A percentile compares a stretch with the other conserved stretches of the same genome.
Conservation (phyloP, 2,113 vertebrate species). For the Orcinus orca region DNA sequence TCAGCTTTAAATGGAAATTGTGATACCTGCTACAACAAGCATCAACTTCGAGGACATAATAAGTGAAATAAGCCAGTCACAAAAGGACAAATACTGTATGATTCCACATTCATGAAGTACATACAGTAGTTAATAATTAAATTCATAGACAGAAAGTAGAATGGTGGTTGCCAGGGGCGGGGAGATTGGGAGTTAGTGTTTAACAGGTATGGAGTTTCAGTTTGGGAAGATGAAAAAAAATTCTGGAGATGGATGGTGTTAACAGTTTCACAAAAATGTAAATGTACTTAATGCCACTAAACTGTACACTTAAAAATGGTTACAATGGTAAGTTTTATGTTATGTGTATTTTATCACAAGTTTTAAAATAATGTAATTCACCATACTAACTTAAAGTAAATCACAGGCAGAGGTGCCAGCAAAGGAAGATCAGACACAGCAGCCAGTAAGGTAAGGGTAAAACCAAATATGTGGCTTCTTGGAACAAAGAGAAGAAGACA, state of each 20-base stretch:
- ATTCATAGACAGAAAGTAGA: not conserved
- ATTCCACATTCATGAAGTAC: not conserved
- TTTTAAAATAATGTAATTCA: not conserved
- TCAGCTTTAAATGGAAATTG: not conserved
- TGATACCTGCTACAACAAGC: not conserved
- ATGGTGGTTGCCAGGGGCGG: not conserved
- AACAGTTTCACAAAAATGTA: not conserved
- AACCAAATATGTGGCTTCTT: not conserved
- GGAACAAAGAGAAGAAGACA: slow-evolving; percentile 6
- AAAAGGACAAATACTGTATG: not conserved
- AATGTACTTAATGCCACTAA: not conserved
- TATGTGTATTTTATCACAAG: not conserved
- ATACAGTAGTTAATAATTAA: not conserved
- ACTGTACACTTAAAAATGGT: not conserved
- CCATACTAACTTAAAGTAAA: not conserved
- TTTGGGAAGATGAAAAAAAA: not conserved
- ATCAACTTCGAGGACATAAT: not conserved
- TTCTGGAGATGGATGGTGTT: not conserved
- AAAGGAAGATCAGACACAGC: not conserved
- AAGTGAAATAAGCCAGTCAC: not conserved
- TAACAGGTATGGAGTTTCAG: not conserved
- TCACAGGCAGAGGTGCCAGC: not conserved
- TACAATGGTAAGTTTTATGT: not conserved
- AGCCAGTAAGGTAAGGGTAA: not conserved
- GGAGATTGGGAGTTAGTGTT: not conserved